Base-by-base conservation (phyloP, 2,888 invertebrate species). In the Uloborus plumipes region DNA sequence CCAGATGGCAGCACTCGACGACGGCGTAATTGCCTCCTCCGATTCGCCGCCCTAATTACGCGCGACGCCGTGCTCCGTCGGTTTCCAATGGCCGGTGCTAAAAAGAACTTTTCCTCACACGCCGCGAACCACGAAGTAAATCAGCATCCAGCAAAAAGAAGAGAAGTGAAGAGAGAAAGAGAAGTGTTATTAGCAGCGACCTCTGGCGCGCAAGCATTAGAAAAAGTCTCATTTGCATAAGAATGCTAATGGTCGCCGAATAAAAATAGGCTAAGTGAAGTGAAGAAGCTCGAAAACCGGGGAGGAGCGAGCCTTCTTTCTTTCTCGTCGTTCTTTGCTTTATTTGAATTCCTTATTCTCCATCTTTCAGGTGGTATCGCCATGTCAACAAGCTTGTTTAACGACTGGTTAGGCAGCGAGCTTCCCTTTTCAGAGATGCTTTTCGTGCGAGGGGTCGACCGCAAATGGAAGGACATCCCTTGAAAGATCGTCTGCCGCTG, bases 361-460 rank as follows among this genome's bases (percentile, higher is more conserved):
- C 65, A 26, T 71, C 61, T 47, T 76, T 69, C 64, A 67, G 74
- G 64, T 74, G 58, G 74, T 69, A 69, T 74, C 67, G 61, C 69
- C 75, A 59, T 81, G 81, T 81, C 81, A 81, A 81, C 81, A 81
- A 81, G 81, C 81, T 81, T 76, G 75, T 81, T 81, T 81, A 81
- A 81, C 81, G 75, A 75, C 81, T 81, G 75, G 81, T 81, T 81
- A 75, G 64, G 75, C 81, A 81, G 59, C 39, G 66, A 20, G 62
- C 71, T 51, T 70, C 69, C 74, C 26, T 26, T 26, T 26, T 26
- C 26, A 26, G 26, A 26, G 58, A 59, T n/a, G 66, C 53, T 66
- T 61, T 47, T 18, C n/a, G 13, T n/a, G 70, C 64, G 26, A 59
- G 77, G 77, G 77, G 55, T 31, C 53, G 49, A 26, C 26, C 53